Percentiles rank a stretch among this genome's conserved stretches.
Conservation (phyloP, 2,888 invertebrate genomes). For the Perizoma flavofasciatum region DNA sequence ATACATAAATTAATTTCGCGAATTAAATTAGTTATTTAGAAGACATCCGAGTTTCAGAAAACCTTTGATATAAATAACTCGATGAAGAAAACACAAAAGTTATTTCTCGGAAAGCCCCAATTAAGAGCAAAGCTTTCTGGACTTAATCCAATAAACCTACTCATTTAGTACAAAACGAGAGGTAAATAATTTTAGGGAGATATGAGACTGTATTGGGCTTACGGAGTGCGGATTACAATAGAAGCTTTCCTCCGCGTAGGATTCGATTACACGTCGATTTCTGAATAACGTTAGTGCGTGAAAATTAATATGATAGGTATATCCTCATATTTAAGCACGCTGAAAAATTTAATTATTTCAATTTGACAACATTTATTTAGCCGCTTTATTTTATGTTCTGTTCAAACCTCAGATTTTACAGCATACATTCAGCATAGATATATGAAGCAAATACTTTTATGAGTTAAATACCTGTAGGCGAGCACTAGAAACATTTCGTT, state of each 20-base stretch:
- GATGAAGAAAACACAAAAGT: slow-evolving; percentile 72
- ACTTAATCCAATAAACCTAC: slow-evolving; percentile 83
- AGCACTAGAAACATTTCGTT: too few species aligned
- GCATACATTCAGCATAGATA: too few species aligned
- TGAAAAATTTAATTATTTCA: background rate
- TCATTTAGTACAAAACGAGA: slow-evolving; percentile 80
- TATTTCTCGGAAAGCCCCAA: slow-evolving; percentile 81
- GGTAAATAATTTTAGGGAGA: slow-evolving; percentile 78
- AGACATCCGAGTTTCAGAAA: too few species aligned
- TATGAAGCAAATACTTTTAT: too few species aligned
- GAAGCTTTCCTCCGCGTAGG: slow-evolving; percentile 5
- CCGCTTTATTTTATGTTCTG: too few species aligned
- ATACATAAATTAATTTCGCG: too few species aligned
- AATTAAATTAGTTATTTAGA: too few species aligned
- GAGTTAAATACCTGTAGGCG: too few species aligned
- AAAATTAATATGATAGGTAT: background rate
- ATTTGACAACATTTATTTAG: too few species aligned
- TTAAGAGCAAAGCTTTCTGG: slow-evolving; percentile 81
- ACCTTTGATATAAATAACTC: too few species aligned
- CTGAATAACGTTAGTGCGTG: slow-evolving; percentile 2
- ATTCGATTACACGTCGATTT: slow-evolving; percentile 14
- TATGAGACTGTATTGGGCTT: slow-evolving; percentile 39
- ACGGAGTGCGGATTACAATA: slow-evolving; percentile 17
- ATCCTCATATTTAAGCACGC: background rate
- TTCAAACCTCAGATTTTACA: too few species aligned